Base-by-base conservation (phyloP, 2,888 invertebrate genomes). In the Tigriopus californicus region DNA sequence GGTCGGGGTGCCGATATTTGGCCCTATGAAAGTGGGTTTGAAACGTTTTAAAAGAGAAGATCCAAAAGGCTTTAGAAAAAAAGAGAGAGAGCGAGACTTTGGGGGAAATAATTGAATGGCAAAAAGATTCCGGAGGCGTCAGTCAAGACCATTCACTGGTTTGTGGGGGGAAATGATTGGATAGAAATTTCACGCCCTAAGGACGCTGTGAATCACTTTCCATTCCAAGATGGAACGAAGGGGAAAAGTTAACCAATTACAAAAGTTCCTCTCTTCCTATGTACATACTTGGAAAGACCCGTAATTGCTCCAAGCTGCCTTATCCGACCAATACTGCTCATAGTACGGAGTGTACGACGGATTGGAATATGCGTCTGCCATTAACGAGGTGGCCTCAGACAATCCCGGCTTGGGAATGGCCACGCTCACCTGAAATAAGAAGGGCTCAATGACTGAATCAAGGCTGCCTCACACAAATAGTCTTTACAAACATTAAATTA, bases 301-400 rank as follows among this genome's bases (percentile, higher is more conserved):
- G 24, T 42, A 56, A 56, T 56, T 56, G n/a, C 42, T 24, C 56
- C 41, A 56, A 15, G 56, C 56, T 5, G 18, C 56, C 24, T 15
- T 15, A 42, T 56, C 42, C n/a, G 41, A n/a, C 56, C 56, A 56
- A 24, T 56, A 56, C 18, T 15, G 10, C 42, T 56, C 56, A 56
- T 56, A 56, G 13, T 42, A 22, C 4, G 20, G 24, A 10, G 51
- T 22, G 22, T 51, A 51, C 22, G 20, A 24, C 4, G 22, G 22
- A 18, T 41, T 44, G 13, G 40, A 49, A 49, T 49, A 49, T 20
- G 49, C 22, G 13, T 18, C 22, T 5, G 15, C 13, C 13, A 49
- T 49, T 22, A 20, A 13, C 15, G 15, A 20, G 13, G 49, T 49
- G 15, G 6, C 56, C 13, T 56, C 41, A 41, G 41, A 41, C n/a